These are phyloP conservation scores for Meles meles DNA, from an alignment of 2,113 vertebrate genomes.

Conservation along the genomic window DNA sequence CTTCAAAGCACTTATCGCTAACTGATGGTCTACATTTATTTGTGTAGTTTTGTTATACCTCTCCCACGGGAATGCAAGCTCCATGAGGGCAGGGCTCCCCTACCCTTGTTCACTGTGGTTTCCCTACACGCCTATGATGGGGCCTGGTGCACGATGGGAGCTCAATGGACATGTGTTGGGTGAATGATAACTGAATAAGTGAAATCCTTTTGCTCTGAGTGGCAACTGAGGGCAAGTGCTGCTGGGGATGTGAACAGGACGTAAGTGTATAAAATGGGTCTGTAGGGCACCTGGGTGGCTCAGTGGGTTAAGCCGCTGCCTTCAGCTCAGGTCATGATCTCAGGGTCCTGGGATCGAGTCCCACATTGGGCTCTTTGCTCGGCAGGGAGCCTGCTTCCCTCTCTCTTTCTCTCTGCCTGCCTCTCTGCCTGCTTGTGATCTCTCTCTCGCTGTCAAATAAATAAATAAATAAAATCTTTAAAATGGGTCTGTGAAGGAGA, in stretches of 20 bases:
- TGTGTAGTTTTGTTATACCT: background rate
- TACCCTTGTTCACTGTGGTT: background rate
- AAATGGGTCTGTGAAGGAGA: background rate
- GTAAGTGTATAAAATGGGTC: background rate
- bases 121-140: background rate
- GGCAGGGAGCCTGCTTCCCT: too few species aligned
- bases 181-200: background rate
- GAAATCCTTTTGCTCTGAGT: background rate
- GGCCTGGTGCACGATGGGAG: background rate
- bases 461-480: too few species aligned
- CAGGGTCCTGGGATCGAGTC: too few species aligned
- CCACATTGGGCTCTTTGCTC: too few species aligned
- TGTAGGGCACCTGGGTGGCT: too few species aligned
- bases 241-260: background rate
- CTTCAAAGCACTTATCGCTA: background rate
- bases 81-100: background rate
- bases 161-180: background rate
- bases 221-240: background rate
- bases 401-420: too few species aligned
- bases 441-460: too few species aligned
- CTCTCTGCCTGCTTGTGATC: too few species aligned
- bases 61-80: background rate
- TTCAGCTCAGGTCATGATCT: too few species aligned
- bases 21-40: background rate
- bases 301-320: too few species aligned